phyloP scores from a whole-genome alignment of 2,888 invertebrate genomes.

The Eupithecia subfuscata region DNA sequence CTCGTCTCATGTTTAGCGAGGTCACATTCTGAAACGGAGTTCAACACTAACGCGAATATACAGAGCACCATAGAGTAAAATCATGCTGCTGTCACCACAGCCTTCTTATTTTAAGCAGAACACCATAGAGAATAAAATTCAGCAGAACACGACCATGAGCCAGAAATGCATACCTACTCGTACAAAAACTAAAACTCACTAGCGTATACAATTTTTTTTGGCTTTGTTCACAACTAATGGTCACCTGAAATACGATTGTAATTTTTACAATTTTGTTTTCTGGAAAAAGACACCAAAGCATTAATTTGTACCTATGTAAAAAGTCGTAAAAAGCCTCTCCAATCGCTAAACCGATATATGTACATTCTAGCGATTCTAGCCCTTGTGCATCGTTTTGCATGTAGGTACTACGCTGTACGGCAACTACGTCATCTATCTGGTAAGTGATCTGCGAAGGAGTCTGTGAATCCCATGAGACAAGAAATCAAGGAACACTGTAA shows the following conservation, averaged over 20 bases:
- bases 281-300: not conserved
- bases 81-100: too few relatives aligned
- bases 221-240: not conserved
- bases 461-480: not conserved
- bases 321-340: not conserved
- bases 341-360: not conserved
- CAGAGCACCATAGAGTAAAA: not conserved
- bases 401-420: not conserved
- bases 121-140: not conserved
- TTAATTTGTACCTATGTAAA: not conserved
- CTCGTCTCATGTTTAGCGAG: not conserved
- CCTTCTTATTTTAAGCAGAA: not conserved
- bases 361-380: not conserved
- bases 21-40: not conserved
- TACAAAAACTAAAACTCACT: not conserved
- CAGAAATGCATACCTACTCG: not conserved
- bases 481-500: not conserved
- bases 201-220: not conserved
- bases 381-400: not conserved
- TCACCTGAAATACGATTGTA: not conserved
- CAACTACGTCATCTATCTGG: too few relatives aligned
- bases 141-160: not conserved
- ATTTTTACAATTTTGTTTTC: not conserved
- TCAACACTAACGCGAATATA: not conserved
- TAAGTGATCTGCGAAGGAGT: not conserved